These are phyloP conservation scores for Phyllostomus discolor DNA, from an alignment of 2,113 vertebrate genomes.

Conservation along the genomic window DNA sequence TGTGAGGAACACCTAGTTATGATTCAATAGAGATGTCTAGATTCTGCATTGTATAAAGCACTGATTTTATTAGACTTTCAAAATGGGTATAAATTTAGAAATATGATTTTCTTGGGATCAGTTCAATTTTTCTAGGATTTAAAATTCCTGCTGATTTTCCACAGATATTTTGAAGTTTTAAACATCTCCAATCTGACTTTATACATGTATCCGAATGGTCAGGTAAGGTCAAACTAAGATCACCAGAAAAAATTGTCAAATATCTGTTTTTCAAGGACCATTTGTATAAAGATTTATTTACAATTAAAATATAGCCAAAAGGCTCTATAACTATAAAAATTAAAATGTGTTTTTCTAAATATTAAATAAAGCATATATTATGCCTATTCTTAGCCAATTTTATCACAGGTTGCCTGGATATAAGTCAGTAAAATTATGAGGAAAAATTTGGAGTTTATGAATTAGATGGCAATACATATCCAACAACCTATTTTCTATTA, in stretches of 20 bases:
- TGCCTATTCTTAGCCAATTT: not conserved
- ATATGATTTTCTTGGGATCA: not conserved
- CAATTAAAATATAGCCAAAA: constrained; percentile 16
- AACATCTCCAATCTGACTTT: not conserved
- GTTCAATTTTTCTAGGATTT: not conserved
- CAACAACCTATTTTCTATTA: not conserved
- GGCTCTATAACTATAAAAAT: not conserved
- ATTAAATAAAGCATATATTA: not conserved
- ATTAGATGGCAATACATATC: not conserved
- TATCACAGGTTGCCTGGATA: not conserved
- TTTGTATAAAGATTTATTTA: not conserved
- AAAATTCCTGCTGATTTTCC: not conserved
- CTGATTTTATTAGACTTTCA: not conserved
- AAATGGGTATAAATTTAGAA: not conserved
- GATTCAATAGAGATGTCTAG: not conserved
- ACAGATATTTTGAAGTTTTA: not conserved
- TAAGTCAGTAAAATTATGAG: not conserved
- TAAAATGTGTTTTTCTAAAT: not conserved
- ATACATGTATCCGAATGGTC: not conserved
- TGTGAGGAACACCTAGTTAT: not conserved
- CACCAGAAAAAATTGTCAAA: not conserved
- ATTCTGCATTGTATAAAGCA: not conserved
- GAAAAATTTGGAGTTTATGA: not conserved
- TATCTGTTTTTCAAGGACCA: not conserved
- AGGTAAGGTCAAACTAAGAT: not conserved